Base-by-base conservation (phyloP, 1,140 invertebrate species). In the Aphidius gifuensis region DNA sequence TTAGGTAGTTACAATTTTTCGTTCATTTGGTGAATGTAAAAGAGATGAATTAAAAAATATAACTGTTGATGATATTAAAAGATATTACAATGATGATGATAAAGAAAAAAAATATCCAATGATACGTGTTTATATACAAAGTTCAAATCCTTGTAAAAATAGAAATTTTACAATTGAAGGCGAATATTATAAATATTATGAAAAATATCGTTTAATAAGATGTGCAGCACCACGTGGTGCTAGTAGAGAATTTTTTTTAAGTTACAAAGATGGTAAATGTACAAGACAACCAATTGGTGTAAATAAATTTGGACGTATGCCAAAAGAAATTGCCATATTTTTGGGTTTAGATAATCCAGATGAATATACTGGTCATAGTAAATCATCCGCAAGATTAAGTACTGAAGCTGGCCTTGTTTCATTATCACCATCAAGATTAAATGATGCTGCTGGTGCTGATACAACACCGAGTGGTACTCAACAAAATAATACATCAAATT, bases 331-430 rank as follows among this genome's bases (percentile, higher is more conserved):
- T 21, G 64, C 64, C 4, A 39, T 21, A 43, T 66, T 11, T 40
- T 54, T 66, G 43, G 64, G 69, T 45, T 64, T 77, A 40, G 58
- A 64, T 32, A 47, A 78, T 62, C 54, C 71, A 46, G 61, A 72
- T n/a, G 23, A 39, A 11, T 76, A 74, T 58, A 69, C 73, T 40
- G 72, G 74, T 44, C 68, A 74, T 44, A 62, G 67, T 53, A 32
- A 32, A 32, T 32, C 23, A 32, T 32, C 23, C 1, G 23, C 23
- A 32, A 32, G 23, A 32, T 32, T 32, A 32, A 32, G 1, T 32
- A 32, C 1, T 32, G 23, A 32, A 1, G 23, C 1, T 32, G 23
- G 23, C 0, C 23, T 32, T 32, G 16, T 16, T 16, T 16, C 16
- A 16, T 16, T 16, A 16, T 4, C 23, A 32, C 23, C 23, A 32